These are phyloP conservation scores for Mus minutoides DNA, from an alignment of 2,797 vertebrate species.

Conservation along the genomic window DNA sequence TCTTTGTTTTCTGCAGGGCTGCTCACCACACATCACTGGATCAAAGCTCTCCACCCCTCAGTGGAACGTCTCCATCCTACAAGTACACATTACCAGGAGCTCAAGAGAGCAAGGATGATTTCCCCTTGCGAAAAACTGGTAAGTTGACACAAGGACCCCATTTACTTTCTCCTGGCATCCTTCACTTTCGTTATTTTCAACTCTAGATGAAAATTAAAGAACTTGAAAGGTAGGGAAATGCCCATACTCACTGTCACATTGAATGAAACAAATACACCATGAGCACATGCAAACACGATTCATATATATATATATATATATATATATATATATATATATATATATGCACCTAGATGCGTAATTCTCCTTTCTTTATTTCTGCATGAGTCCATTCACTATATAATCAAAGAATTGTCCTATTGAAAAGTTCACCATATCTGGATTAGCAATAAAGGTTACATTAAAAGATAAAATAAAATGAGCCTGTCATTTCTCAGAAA, in stretches of 20 bases:
- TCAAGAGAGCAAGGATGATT: conserved; percentile 95
- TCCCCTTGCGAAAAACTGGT: conserved; percentile 99
- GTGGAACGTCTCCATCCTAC: conserved; percentile 94
- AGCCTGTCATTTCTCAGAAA: conserved; percentile 22
- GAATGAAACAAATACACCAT: not conserved
- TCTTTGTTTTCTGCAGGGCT: conserved; percentile 89
- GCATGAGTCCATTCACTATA: not conserved
- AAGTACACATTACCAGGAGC: conserved; percentile 95
- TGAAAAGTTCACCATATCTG: conserved; percentile 33
- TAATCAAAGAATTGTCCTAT: not conserved
- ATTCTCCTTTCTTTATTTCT: not conserved
- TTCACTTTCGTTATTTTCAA: not conserved
- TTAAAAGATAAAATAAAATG: not conserved
- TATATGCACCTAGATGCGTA: too few species aligned
- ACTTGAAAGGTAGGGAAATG: not conserved
- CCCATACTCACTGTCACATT: not conserved
- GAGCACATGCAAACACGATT: rapidly evolving
- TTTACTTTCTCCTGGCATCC: not conserved
- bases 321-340: too few species aligned
- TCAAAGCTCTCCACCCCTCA: conserved; percentile 98
- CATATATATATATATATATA: too few species aligned
- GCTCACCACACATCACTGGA: conserved; percentile 98
- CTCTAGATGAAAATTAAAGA: not conserved
- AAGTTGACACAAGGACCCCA: conserved; percentile 77
- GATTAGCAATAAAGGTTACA: not conserved